These are phyloP conservation scores for Hypanus sabinus DNA, from an alignment of 2,113 vertebrate genomes.

Conservation along the genomic window DNA sequence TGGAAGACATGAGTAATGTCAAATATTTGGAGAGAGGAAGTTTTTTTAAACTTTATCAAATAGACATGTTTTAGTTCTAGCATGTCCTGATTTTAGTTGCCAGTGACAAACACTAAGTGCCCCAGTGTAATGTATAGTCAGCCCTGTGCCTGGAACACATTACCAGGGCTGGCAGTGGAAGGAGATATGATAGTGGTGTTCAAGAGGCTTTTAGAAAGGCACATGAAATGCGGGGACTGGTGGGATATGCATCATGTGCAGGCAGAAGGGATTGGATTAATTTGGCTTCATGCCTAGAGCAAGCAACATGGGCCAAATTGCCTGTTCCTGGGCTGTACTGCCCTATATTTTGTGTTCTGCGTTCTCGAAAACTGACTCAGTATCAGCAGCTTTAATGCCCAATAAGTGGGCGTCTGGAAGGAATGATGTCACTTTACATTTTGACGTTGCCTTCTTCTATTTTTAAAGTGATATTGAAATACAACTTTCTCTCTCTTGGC, in stretches of 20 bases:
- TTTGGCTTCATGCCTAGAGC: too few species aligned
- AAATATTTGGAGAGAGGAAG: background rate
- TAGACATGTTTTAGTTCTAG: background rate
- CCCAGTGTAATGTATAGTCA: background rate
- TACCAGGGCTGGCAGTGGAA: too few species aligned
- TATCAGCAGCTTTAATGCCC: background rate
- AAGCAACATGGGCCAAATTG: too few species aligned
- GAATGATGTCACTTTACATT: background rate
- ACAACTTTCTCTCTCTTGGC: too few species aligned
- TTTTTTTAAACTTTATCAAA: background rate
- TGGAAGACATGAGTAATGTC: slow-evolving; percentile 9
- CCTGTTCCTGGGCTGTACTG: too few species aligned
- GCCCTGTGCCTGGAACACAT: too few species aligned
- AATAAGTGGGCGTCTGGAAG: background rate
- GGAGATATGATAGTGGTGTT: background rate
- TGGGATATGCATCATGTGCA: too few species aligned
- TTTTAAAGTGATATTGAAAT: background rate
- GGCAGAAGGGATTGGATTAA: too few species aligned
- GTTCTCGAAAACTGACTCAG: background rate
- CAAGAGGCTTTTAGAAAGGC: too few species aligned
- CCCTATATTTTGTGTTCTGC: too few species aligned
- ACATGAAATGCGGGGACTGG: too few species aligned
- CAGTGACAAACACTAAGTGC: background rate
- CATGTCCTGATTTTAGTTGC: background rate
- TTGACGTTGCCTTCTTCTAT: background rate